Conservation (phyloP, 1,140 invertebrate species). For the Zophobas morio region DNA sequence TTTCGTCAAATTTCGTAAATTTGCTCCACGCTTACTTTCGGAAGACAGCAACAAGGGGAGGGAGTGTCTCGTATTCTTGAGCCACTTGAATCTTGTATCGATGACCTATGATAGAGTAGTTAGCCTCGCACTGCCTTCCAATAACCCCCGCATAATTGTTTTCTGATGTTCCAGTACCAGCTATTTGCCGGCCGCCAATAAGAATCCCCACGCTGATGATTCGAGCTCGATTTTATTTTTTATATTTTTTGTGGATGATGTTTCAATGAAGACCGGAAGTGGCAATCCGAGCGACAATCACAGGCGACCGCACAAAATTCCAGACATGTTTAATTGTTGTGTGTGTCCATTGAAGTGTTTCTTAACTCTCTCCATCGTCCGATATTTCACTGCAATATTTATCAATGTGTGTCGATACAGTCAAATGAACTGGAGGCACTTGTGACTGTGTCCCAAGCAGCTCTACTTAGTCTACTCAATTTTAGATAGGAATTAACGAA, state of each 20-base stretch:
- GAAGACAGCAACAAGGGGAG: slow-evolving; percentile 28
- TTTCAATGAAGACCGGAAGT: slow-evolving; percentile 58
- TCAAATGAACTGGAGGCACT: slow-evolving; percentile 31
- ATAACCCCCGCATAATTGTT: slow-evolving; percentile 63
- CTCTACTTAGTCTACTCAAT: neutral
- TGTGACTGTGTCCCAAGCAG: neutral
- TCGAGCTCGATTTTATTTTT: slow-evolving; percentile 57
- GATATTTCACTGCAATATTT: slow-evolving; percentile 42
- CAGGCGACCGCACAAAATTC: slow-evolving; percentile 55
- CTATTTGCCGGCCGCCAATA: slow-evolving; percentile 80
- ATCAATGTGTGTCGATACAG: slow-evolving; percentile 15
- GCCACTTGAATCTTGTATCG: slow-evolving; percentile 12
- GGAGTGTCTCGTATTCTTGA: slow-evolving; percentile 49
- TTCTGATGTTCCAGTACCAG: slow-evolving; percentile 80
- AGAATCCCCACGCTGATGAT: slow-evolving; percentile 66
- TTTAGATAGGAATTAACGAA: neutral
- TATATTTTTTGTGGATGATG: slow-evolving; percentile 43
- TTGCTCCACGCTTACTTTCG: too few relatives aligned
- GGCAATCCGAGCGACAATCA: slow-evolving; percentile 65
- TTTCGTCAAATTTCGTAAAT: too few relatives aligned
- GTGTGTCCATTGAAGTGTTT: slow-evolving; percentile 52
- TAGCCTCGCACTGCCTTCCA: slow-evolving; percentile 12
- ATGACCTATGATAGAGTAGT: slow-evolving; percentile 33
- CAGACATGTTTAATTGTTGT: slow-evolving; percentile 49
- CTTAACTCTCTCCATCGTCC: slow-evolving; percentile 51